Evolutionary conservation across 2,888 invertebrate species (phyloP), one percentile per base, ranked within the genome.

Genomic region (Drosophila emarginata): DNA sequence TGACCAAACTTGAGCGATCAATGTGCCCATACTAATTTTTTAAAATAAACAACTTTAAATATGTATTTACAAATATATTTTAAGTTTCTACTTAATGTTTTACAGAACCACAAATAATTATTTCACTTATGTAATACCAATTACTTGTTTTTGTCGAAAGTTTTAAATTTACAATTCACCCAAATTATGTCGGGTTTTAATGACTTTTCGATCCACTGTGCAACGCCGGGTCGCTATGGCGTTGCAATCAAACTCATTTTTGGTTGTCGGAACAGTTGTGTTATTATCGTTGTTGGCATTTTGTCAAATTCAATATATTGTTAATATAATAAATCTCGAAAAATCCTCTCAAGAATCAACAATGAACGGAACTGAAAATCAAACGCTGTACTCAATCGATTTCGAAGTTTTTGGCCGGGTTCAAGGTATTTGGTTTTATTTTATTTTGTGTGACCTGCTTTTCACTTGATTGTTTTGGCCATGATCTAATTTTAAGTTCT

Each of bases 401-500:
- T 91, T 90, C 61, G 90, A 91, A 61, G 81, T 91, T 1, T 90
- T 85, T 71, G 91, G 91, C 14, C 78, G 67, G 36, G 91, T 91
- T 6, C 91, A 91, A 86, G 91, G 91, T 90, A 85, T 60, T 21
- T 59, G 9, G 23, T 5, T 40, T 50, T 14, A 11, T 53, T 50
- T 21, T 23, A 64, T 51, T 66, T 58, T 11, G 45, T 21, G 50
- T 39, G 57, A 57, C 57, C 57, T 60, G 60, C 32, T 60, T 60
- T 23, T 6, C 45, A 11, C 36, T 4, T 21, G n/a, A 28, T 56
- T 14, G 7, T 7, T 18, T 9, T 9, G 26, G 28, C 51, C 53
- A 32, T 53, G 7, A 45, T 54, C n/a, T 21, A 36, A 61, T 61
- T 68, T 57, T 52, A n/a, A 61, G 14, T 23, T 15, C 2, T 53